Evolutionary conservation across 2,888 invertebrate species (phyloP), one percentile per base, ranked within the genome.

Genomic region (Odiellus spinosus): DNA sequence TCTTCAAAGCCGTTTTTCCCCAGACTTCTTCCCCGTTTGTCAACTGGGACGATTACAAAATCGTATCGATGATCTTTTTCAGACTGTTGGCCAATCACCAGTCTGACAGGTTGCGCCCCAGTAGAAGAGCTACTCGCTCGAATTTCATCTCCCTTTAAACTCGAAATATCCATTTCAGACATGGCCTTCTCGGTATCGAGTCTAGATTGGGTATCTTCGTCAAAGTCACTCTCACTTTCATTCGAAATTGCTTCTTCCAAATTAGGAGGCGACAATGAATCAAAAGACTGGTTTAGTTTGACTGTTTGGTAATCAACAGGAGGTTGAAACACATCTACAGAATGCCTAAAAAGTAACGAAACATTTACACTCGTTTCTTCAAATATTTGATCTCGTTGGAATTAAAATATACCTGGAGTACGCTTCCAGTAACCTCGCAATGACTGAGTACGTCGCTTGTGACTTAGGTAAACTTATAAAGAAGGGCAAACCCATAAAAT

Each of bases 391-490:
- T 4, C 26, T 4, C 8, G 26, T 8, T 6, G 26, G 26, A 26
- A n/a, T n/a, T n/a, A n/a, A 20, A 18, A 45, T 20, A 15, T 39
- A 63, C 61, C 63, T 61, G 45, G 67, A 60, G 56, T 62, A 67
- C n/a, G 64, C 64, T 50, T 67, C 67, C 58, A 68, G 60, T 26
- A 64, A 59, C 36, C 63, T 56, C 42, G 61, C 60, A 3, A 71
- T 55, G 21, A 64, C 60, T 8, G 62, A 58, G 58, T 64, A 68
- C 1, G 70, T 70, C 21, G 65, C 61, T 45, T 64, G 60, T 2
- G 67, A 67, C 42, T 63, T 55, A 12, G 68, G 68, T 39, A 71
- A 53, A 48, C 67, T 66, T 53, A 71, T 57, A 43, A 70, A 59
- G 56, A 71, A 68, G 5, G 71, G 71, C 38, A 61, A 59, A 3